Conservation (phyloP, 1,140 invertebrate genomes). For the Formica exsecta region DNA sequence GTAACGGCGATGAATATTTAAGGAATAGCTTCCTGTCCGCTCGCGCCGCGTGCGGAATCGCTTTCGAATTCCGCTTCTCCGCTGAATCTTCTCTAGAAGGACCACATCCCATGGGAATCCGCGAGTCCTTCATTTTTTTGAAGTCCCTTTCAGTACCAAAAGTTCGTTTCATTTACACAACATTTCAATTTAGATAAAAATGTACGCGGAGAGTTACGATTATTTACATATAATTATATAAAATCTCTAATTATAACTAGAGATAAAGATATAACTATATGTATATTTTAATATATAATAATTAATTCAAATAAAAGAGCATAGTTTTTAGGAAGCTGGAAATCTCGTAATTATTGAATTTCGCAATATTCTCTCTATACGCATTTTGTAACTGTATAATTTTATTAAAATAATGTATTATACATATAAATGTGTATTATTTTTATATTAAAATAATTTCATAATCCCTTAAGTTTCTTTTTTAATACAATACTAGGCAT, state of each 20-base stretch:
- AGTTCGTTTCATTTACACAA: background rate
- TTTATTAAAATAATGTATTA: slow-evolving; percentile 6
- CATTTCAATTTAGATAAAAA: background rate
- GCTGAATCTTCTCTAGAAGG: background rate
- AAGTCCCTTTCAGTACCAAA: background rate
- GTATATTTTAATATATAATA: background rate
- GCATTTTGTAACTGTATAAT: background rate
- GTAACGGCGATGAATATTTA: slow-evolving; percentile 72
- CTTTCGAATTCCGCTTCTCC: slow-evolving; percentile 31
- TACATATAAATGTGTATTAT: background rate
- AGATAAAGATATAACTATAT: no score
- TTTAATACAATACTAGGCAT: background rate
- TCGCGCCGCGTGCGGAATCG: slow-evolving; percentile 22
- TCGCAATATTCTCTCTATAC: background rate
- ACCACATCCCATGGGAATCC: background rate
- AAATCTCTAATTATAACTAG: no score
- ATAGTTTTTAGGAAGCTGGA: background rate
- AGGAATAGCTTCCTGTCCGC: slow-evolving; percentile 60
- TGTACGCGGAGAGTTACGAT: background rate
- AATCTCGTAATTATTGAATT: background rate
- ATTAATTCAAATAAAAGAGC: background rate
- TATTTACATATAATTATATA: background rate
- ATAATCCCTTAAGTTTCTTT: background rate
- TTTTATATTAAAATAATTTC: slow-evolving; percentile 20
- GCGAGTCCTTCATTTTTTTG: background rate